phyloP scores from a whole-genome alignment of 2,888 invertebrate genomes.

The Idaea dimidiata region DNA sequence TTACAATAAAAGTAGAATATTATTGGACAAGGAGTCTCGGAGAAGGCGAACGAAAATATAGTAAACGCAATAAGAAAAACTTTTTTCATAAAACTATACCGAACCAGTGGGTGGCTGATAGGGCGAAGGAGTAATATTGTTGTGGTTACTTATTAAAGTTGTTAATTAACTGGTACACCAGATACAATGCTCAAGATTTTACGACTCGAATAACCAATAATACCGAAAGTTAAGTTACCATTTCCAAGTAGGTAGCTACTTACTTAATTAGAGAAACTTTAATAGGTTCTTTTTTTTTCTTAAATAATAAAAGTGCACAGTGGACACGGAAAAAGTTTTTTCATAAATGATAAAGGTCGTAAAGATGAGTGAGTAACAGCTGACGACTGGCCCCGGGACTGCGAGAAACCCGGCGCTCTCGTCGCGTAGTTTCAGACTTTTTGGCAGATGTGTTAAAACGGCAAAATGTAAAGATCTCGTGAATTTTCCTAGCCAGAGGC shows the following conservation, averaged over 20 bases:
- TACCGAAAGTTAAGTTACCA: slow-evolving; percentile 28
- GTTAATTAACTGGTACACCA: slow-evolving; percentile 49
- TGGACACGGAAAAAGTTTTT: slow-evolving; percentile 70
- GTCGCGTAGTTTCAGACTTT: slow-evolving; percentile 40
- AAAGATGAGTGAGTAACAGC: slow-evolving; percentile 59
- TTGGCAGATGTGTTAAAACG: slow-evolving; percentile 74
- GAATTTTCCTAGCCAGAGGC: slow-evolving; percentile 61
- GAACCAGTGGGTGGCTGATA: slow-evolving; percentile 62
- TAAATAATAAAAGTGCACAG: slow-evolving; percentile 19
- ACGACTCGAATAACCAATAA: slow-evolving; percentile 27
- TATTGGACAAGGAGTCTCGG: slow-evolving; percentile 45
- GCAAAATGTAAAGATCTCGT: slow-evolving; percentile 64
- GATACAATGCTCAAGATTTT: background rate
- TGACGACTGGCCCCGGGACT: slow-evolving; percentile 70
- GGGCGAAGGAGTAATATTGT: slow-evolving; percentile 65
- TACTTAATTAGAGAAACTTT: background rate
- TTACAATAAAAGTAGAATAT: slow-evolving; percentile 31
- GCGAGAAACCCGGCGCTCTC: slow-evolving; percentile 40
- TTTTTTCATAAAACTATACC: slow-evolving; percentile 77
- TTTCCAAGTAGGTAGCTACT: slow-evolving; percentile 5
- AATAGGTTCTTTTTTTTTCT: slow-evolving; percentile 10
- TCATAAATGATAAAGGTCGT: slow-evolving; percentile 73
- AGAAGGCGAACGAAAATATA: slow-evolving; percentile 47
- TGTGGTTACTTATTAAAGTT: slow-evolving; percentile 71
- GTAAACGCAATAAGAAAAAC: slow-evolving; percentile 64